phyloP scores from a whole-genome alignment of 2,888 invertebrate genomes.

The Drosophila eohydei region DNA sequence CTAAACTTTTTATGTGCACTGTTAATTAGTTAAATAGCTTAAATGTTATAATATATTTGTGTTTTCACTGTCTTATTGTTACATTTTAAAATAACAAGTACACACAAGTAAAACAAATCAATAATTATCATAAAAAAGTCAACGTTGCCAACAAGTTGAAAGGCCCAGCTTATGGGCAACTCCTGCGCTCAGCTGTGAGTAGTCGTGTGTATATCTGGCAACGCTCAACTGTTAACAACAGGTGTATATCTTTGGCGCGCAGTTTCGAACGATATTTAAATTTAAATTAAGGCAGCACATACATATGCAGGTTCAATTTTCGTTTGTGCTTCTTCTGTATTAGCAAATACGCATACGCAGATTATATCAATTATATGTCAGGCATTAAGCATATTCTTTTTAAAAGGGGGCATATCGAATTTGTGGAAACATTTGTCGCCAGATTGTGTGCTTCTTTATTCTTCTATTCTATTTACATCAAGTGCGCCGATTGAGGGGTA shows the following conservation, averaged over 20 bases:
- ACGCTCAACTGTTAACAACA: conserved; percentile 41
- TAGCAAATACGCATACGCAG: conserved; percentile 12
- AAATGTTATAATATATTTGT: conserved; percentile 4
- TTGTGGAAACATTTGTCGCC: neutral
- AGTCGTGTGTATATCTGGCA: conserved; percentile 24
- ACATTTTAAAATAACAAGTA: conserved; percentile 56
- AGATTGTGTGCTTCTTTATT: neutral
- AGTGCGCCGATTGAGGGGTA: conserved; percentile 16
- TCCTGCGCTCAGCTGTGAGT: conserved; percentile 33
- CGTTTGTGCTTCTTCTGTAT: neutral
- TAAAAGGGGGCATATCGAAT: conserved; percentile 1
- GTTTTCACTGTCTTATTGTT: conserved; percentile 20
- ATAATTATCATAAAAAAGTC: conserved; percentile 46
- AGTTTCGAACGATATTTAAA: conserved; percentile 6
- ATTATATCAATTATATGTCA: conserved; percentile 43
- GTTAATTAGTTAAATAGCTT: conserved; percentile 4
- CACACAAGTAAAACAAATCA: conserved; percentile 59
- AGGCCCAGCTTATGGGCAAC: conserved; percentile 25
- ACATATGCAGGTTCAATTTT: neutral
- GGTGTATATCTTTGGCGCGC: conserved; percentile 23
- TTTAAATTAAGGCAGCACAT: neutral
- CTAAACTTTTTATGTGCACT: conserved; percentile 25
- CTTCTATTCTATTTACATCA: no score
- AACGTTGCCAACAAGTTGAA: conserved; percentile 28
- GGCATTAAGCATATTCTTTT: conserved; percentile 12